Conservation (phyloP, 2,888 invertebrate species). For the Morinoia aosen region DNA sequence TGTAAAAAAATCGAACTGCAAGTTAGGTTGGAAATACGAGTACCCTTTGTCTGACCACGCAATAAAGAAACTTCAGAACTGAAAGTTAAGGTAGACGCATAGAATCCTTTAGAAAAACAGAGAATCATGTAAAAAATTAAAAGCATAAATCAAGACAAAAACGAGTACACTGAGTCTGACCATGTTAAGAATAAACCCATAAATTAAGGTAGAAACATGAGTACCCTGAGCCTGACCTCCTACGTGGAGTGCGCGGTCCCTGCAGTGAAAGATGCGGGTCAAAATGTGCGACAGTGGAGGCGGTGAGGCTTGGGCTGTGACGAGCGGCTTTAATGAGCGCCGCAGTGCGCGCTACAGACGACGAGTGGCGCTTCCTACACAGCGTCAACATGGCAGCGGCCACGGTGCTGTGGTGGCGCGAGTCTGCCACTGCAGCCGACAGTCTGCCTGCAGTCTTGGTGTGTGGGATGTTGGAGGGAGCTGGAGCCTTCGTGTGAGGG, state of each 20-base stretch:
- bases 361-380: background rate
- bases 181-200: too few species aligned
- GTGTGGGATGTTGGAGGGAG: background rate
- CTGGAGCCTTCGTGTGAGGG: background rate
- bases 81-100: too few species aligned
- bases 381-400: background rate
- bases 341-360: background rate
- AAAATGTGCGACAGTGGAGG: background rate
- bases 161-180: too few species aligned
- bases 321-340: conserved; percentile 22
- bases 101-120: too few species aligned
- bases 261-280: background rate
- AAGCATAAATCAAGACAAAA: too few species aligned
- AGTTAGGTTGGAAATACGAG: too few species aligned
- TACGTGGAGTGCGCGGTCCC: background rate
- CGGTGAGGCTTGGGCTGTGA: background rate
- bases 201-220: too few species aligned
- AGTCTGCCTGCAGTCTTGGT: background rate
- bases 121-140: too few species aligned
- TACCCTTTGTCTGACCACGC: too few species aligned
- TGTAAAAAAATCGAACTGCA: too few species aligned
- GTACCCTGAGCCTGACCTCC: background rate
- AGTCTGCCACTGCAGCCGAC: background rate
- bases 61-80: too few species aligned
- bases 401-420: background rate